Base-by-base conservation (phyloP, 2,888 invertebrate genomes). In the Amblyteles armatorius region DNA sequence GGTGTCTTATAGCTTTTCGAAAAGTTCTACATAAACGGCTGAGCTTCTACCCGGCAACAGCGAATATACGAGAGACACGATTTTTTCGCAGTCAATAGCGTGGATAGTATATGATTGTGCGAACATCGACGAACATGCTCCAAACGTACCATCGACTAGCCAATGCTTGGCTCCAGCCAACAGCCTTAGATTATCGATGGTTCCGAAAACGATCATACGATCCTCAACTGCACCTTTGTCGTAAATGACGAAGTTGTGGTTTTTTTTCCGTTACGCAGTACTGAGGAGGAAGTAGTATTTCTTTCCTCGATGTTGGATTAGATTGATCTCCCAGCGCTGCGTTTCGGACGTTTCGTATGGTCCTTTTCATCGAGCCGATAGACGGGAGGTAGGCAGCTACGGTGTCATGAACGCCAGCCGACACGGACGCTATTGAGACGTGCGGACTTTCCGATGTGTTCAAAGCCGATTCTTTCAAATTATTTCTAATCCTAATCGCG, bases 231-330 rank as follows among this genome's bases (percentile, higher is more conserved):
- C 3, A 2, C 57, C 57, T 26, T 57, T 60, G 26, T 26, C 26
- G 11, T 26, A 57, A 13, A 57, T 57, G 9, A 57, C 26, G 6
- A 57, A 26, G 26, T 67, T 19, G 6, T 77, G 50, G 50, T 2
- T 67, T 67, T 50, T 65, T 76, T 33, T 65, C 40, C 13, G 65
- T 67, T 22, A 52, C 72, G 9, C 67, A 16, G 29, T 22, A 67
- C 6, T 77, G n/a, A 52, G 76, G 36, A 13, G 76, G 52, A 50
- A 65, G 76, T n/a, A 50, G 52, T 29, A 76, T 76, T 65, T 67
- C 67, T 52, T 50, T 36, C 16, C 19, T 11, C 36, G 36, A 36
- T 7, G 36, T 36, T 7, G 36, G 36, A 36, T 36, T 50, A 11
- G 36, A 19, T 19, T 36, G 29, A 72, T 57, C 16, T 72, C 57